Evolutionary conservation across 2,797 vertebrate genomes (phyloP).

Genomic region (Pristis pectinata): DNA sequence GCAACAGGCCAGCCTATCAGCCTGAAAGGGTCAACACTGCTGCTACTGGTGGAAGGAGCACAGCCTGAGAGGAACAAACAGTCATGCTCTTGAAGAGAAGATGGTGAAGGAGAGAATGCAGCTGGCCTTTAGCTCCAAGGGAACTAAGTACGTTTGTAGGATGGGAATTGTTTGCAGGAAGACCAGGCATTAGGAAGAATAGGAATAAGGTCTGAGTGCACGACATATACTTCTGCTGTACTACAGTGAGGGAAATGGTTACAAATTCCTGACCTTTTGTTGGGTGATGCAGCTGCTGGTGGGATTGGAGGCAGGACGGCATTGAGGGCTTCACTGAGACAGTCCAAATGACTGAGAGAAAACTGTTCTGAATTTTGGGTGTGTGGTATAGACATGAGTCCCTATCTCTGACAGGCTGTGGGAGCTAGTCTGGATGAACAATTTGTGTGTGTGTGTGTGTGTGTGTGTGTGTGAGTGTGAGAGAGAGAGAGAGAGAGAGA

Average conservation of each 20-base stretch:
- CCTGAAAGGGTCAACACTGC: background rate
- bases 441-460: background rate
- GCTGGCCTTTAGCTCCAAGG: background rate
- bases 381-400: background rate
- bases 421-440: background rate
- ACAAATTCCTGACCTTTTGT: background rate
- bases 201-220: background rate
- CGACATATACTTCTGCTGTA: background rate
- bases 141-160: background rate
- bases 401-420: background rate
- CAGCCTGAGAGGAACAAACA: background rate
- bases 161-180: background rate
- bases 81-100: background rate
- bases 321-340: constrained; percentile 13
- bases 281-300: background rate
- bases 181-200: background rate
- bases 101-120: background rate
- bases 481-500: background rate
- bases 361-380: background rate
- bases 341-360: background rate
- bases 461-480: too few species aligned
- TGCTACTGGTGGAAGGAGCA: background rate
- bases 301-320: background rate
- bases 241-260: background rate
- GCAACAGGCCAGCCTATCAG: background rate